Evolutionary conservation across 2,113 vertebrate species (phyloP).

Genomic region (Microtus oregoni): DNA sequence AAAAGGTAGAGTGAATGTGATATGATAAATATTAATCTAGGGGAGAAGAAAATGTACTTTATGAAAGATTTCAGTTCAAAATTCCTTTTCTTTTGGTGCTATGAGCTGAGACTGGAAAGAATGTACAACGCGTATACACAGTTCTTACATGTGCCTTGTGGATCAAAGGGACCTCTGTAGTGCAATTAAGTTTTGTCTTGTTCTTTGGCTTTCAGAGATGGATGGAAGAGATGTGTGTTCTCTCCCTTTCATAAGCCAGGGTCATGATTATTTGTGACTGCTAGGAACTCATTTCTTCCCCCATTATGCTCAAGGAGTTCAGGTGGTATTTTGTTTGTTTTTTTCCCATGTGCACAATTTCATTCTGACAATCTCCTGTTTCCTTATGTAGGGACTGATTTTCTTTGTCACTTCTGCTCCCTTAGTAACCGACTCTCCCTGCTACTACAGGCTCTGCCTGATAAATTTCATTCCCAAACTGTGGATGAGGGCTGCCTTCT

Average conservation of each 20-base stretch:
- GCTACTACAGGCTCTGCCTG: not conserved
- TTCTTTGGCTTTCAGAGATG: slow-evolving; percentile 17
- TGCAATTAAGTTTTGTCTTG: not conserved
- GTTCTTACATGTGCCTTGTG: not conserved
- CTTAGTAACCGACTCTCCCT: not conserved
- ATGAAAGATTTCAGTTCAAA: slow-evolving; percentile 17
- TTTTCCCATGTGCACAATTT: not conserved
- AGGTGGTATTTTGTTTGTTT: not conserved
- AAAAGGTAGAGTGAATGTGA: slow-evolving; percentile 1
- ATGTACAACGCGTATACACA: not conserved
- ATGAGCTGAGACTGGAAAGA: not conserved
- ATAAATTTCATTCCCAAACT: not conserved
- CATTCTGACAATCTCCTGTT: not conserved
- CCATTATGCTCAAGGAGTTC: not conserved
- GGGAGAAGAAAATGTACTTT: slow-evolving; percentile 21
- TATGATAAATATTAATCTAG: slow-evolving; percentile 36
- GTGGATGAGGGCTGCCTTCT: slow-evolving; percentile 3
- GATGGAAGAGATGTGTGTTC: not conserved
- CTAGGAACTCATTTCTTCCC: not conserved
- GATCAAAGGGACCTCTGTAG: slow-evolving; percentile 7
- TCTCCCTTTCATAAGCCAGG: slow-evolving; percentile 37
- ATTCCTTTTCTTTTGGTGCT: slow-evolving; percentile 18
- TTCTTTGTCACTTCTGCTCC: not conserved
- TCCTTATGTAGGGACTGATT: not conserved
- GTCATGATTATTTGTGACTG: slow-evolving; percentile 7